Evolutionary conservation across 1,140 invertebrate species (phyloP), one percentile per base, ranked within the genome.

Genomic region (Pseudomyrmex pallidus): DNA sequence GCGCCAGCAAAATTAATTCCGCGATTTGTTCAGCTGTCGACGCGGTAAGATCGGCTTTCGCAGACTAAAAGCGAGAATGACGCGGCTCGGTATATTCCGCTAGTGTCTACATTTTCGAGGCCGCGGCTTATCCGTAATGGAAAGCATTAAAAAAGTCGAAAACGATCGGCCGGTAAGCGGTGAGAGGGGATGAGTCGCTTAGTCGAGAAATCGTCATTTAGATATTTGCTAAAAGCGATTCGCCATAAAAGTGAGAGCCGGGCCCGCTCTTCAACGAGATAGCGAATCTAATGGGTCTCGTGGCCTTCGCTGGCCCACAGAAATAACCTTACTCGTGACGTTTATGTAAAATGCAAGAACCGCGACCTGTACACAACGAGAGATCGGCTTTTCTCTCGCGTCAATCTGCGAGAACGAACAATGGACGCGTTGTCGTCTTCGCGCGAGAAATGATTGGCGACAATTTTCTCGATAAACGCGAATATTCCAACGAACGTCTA

Each of bases 201-300:
- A 84, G 74, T 57, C 89, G 86, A 90, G 89, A 90, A 92, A 91
- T 91, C 89, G 90, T 91, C 91, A 92, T 93, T 92, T 92, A 93
- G 92, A 93, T 92, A 92, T 90, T 92, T 90, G 91, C 92, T 92
- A 93, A 93, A 92, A 93, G 92, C 91, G 92, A 92, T 92, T 92
- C 91, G 91, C 91, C 90, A 93, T 93, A 92, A 93, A 92, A 91
- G 90, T 90, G 91, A 90, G 89, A 91, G 86, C 89, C 80, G 76
- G 59, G 22, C 73, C 61, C 64, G 52, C 68, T 35, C 70, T 82
- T 78, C 82, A 35, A 35, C 78, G 77, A 88, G 92, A 92, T 92
- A 92, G 88, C 84, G 82, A 88, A 82, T 91, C 91, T 91, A 91
- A 92, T 89, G 91, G 90, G 86, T 54, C 56, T 17, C 74, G 20